Conservation (phyloP, 2,113 vertebrate species). For the Daboia siamensis region DNA sequence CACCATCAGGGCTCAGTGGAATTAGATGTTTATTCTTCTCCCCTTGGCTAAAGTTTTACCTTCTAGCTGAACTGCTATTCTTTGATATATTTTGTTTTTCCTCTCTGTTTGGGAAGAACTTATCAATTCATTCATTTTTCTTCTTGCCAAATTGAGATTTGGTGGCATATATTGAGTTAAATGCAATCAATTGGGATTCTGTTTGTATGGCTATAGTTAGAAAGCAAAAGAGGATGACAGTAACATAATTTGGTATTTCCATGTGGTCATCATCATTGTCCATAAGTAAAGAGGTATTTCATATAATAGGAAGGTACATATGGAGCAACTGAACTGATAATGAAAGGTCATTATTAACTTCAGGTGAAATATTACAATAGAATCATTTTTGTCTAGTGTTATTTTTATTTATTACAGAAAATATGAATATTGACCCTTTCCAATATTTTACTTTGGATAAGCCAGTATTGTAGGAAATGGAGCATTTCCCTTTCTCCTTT, state of each 20-base stretch:
- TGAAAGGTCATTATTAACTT: not conserved
- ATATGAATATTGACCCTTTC: not conserved
- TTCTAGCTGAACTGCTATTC: not conserved
- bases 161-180: not conserved
- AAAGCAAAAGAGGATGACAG: not conserved
- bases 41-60: not conserved
- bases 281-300: not conserved
- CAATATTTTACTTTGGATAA: not conserved
- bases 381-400: not conserved
- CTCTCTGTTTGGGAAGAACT: not conserved
- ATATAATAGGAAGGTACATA: not conserved
- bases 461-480: not conserved
- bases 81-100: not conserved
- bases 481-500: not conserved
- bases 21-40: not conserved
- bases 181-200: not conserved
- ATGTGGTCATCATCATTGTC: not conserved
- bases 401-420: not conserved
- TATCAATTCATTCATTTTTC: not conserved
- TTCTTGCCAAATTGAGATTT: not conserved
- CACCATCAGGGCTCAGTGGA: not conserved
- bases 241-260: not conserved
- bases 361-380: not conserved
- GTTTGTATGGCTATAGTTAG: not conserved
- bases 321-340: not conserved